Base-by-base conservation (phyloP, 2,888 invertebrate species). In the Latheticus oryzae region DNA sequence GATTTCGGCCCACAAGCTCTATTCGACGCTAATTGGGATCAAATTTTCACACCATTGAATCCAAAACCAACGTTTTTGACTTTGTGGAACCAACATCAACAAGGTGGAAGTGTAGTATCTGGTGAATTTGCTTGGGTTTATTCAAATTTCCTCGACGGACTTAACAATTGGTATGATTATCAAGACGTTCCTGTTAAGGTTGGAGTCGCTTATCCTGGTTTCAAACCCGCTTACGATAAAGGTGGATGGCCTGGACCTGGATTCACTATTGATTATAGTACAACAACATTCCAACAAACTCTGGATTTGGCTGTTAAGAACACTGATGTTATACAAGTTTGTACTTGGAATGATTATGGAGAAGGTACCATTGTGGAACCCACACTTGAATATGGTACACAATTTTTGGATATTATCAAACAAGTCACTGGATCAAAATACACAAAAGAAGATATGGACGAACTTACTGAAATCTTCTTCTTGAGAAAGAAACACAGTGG, bases 341-440 rank as follows among this genome's bases (percentile, higher is more conserved):
- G 13, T 13, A 52, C 52, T 5, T 40, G 52, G 42, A 52, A 40
- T 28, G 42, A 52, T 5, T 52, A 52, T 16, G 52, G 52, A n/a
- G 53, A 53, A 26, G 53, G 53, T 19, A 53, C 53, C 9, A 19
- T 53, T 9, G 11, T 53, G 1, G 53, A 53, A 35, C 53, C 53
- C 2, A 53, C 53, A 2, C 5, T 45, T 11, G 53, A 53, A 11
- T 53, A 13, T 35, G 37, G 37, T 15, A 35, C 24, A 1, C 43
- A 43, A 11, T 53, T 45, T 35, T 11, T 53, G 8, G 30, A 53
- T 5, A 43, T 53, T 13, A 35, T 53, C 4, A 32, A 60, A 77
- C 76, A 81, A 16, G 24, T 8, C 3, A 19, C 50, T 8, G 37
- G 38, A 5, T 37, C 26, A n/a, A 50, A 50, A 37, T 38, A 50